These are phyloP conservation scores for Oxyura jamaicensis DNA, from an alignment of 2,113 vertebrate species.

Conservation along the genomic window DNA sequence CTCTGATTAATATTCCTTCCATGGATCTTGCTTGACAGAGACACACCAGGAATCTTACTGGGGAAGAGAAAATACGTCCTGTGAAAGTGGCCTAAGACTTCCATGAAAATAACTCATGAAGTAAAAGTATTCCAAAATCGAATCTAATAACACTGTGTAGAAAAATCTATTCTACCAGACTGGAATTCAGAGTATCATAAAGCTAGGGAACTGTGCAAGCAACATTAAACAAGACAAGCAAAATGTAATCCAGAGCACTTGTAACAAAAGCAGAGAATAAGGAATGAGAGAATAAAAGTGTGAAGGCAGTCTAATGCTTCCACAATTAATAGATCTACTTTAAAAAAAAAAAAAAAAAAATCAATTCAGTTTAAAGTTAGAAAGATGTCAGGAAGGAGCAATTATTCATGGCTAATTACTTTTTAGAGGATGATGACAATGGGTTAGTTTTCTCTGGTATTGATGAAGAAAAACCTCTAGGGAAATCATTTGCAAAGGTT, in stretches of 20 bases:
- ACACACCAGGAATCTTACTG: background rate
- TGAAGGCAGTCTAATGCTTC: slow-evolving; percentile 58
- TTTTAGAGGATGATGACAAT: slow-evolving; percentile 80
- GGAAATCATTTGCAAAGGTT: slow-evolving; percentile 84
- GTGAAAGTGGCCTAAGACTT: slow-evolving; percentile 47
- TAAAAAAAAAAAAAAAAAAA: slow-evolving; percentile 70
- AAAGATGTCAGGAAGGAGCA: slow-evolving; percentile 77
- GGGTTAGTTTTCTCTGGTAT: slow-evolving; percentile 78
- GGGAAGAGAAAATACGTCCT: slow-evolving; percentile 44
- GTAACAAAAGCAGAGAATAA: slow-evolving; percentile 66
- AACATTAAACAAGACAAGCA: slow-evolving; percentile 68
- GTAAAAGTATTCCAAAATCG: slow-evolving; percentile 75
- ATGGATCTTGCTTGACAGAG: background rate
- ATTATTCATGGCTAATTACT: slow-evolving; percentile 83
- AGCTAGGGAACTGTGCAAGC: slow-evolving; percentile 50
- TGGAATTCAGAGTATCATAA: slow-evolving; percentile 74
- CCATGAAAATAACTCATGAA: slow-evolving; percentile 66
- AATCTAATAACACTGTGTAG: slow-evolving; percentile 72
- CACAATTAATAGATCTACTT: slow-evolving; percentile 77
- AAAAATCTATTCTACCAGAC: slow-evolving; percentile 75
- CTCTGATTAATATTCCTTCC: background rate
- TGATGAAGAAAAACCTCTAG: slow-evolving; percentile 79
- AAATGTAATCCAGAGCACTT: slow-evolving; percentile 56
- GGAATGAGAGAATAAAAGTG: slow-evolving; percentile 65
- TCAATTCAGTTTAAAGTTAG: slow-evolving; percentile 74